These are phyloP conservation scores for Aspidoscelis tigris DNA, from an alignment of 2,113 vertebrate genomes.

Conservation along the genomic window DNA sequence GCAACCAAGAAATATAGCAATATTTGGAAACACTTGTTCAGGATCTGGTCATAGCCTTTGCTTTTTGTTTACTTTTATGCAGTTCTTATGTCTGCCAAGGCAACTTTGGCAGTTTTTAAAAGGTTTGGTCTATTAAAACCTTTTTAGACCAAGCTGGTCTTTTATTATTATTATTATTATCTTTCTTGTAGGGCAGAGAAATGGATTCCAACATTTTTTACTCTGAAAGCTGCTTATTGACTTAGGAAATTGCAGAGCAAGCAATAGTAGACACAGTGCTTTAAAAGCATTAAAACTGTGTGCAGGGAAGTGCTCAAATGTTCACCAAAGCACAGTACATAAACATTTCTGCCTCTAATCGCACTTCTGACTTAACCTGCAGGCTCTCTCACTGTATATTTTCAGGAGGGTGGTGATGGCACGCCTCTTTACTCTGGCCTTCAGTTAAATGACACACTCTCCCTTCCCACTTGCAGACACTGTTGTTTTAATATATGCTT, in stretches of 20 bases:
- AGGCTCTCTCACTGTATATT: not conserved
- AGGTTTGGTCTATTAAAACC: constrained; percentile 77
- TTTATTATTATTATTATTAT: constrained; percentile 48
- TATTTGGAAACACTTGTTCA: constrained; percentile 80
- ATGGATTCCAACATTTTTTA: constrained; percentile 64
- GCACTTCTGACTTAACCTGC: not conserved
- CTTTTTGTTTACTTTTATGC: constrained; percentile 35
- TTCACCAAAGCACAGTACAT: not conserved
- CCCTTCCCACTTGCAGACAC: too few species aligned
- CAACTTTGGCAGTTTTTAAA: constrained; percentile 80
- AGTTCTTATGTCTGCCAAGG: constrained; percentile 78
- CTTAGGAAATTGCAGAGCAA: not conserved
- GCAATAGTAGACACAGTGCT: not conserved
- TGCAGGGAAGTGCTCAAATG: not conserved
- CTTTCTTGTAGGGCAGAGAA: constrained; percentile 35
- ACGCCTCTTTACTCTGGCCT: too few species aligned
- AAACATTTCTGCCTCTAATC: not conserved
- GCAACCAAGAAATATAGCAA: constrained; percentile 73
- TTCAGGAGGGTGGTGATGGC: too few species aligned
- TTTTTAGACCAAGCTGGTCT: constrained; percentile 73
- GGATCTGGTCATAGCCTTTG: constrained; percentile 65
- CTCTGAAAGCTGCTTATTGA: constrained; percentile 53
- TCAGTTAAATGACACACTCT: too few species aligned
- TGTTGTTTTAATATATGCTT: too few species aligned
- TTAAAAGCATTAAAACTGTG: not conserved